Percentiles rank a stretch among this genome's conserved stretches.
Evolutionary conservation across 2,797 vertebrate species (phyloP).

Genomic region (Poecile montanus): DNA sequence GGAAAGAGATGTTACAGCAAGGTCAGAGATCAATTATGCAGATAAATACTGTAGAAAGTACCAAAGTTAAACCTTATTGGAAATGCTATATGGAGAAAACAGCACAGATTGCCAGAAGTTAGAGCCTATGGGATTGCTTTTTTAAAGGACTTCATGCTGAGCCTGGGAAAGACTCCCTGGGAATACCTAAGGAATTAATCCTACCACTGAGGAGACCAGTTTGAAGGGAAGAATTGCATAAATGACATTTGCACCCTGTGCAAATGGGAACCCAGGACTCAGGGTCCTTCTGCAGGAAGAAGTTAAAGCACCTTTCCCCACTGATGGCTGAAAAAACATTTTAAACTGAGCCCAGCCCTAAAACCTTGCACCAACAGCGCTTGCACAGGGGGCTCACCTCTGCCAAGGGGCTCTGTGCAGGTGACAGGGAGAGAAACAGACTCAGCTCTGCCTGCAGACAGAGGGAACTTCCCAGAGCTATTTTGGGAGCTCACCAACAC

Average conservation of each 20-base stretch:
- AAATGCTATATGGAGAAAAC: background rate
- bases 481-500: slow-evolving; percentile 23
- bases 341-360: background rate
- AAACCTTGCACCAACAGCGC: background rate
- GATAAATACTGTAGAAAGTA: background rate
- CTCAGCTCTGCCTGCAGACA: background rate
- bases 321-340: background rate
- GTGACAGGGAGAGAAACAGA: background rate
- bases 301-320: background rate
- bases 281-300: background rate
- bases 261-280: background rate
- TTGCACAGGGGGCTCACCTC: background rate
- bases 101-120: background rate
- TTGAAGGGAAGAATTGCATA: background rate
- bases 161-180: background rate
- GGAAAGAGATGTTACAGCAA: background rate
- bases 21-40: slow-evolving; percentile 23
- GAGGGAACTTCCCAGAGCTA: background rate
- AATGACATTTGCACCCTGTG: background rate
- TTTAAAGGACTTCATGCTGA: background rate
- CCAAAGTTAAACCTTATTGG: background rate
- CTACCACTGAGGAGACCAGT: background rate
- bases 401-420: background rate
- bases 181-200: background rate
- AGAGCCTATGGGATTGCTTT: background rate